Evolutionary conservation across 2,113 vertebrate species (phyloP), one percentile per base, ranked within the genome.

Genomic region (Poeciliopsis occidentalis): DNA sequence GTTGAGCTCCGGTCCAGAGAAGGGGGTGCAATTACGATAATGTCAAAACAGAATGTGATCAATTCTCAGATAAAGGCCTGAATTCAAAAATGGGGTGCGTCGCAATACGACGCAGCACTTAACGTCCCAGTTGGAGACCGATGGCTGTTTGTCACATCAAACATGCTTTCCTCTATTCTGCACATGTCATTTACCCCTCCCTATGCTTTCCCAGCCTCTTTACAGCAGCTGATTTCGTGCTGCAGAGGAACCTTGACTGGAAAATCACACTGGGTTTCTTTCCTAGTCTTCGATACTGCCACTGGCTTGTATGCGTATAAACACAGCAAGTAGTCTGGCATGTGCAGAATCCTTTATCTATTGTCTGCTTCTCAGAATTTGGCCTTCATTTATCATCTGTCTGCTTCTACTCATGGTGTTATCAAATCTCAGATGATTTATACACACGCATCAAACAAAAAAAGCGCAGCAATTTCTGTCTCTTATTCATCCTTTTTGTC

Each of bases 101-200:
- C 69, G 81, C 89, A 92, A 87, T 91, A 87, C 89, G 71, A 73
- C n/a, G n/a, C 74, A 83, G 80, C 82, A 87, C 73, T 89, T 86
- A 87, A 84, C 78, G 75, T 82, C 80, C 61, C 81, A 81, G 64
- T 78, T 64, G 85, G 87, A 87, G 82, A 82, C 68, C 87, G 87
- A 89, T 82, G 88, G 60, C 75, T 72, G 72, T 76, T 70, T 78
- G 85, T 83, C 88, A 82, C 79, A 82, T 86, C 87, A 67, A 85
- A 83, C 81, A 37, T 75, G 31, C 67, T 71, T 76, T 82, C 69
- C 64, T 51, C 70, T 76, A 63, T 3, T 10, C 72, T 64, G 70
- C 75, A 74, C 81, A 75, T 68, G 64, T 81, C 29, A 54, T 44
- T 27, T 29, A 11, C 41, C 41, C 37, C 73, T 69, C 70, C 60